Evolutionary conservation across 2,888 invertebrate species (phyloP), one percentile per base, ranked within the genome.

Genomic region (Apamea anceps): DNA sequence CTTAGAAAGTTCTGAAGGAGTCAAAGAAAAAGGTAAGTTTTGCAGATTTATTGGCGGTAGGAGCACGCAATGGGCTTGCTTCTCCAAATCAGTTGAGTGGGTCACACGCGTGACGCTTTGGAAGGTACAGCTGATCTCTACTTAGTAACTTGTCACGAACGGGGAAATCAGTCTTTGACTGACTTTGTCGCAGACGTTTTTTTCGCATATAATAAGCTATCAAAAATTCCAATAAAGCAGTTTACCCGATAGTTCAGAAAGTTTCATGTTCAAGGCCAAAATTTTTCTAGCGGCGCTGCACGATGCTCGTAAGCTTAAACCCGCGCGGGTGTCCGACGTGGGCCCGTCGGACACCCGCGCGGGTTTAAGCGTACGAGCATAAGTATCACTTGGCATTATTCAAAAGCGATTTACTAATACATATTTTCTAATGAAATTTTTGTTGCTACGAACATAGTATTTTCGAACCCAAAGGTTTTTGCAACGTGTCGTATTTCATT

Each of bases 1-100:
- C 7, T 97, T 97, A 89, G 98, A 98, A 91, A 97, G 97, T 87
- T 97, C 94, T 81, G 97, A 96, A 92, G 96, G 96, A 13, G 86
- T 90, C 3, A 96, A 94, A 85, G 83, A 90, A 42, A 94, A 94
- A 94, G 96, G 97, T 96, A 88, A 68, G 28, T 68, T 71, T n/a
- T 37, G 42, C 12, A 80, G 12, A 60, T n/a, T 51, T 37, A 15
- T n/a, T n/a, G 48, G 13, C 13, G 48, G 12, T 48, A 15, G 48
- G 15, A 42, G 42, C 7, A 42, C 42, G 13, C 13, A 4, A 2
- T 48, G 48, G 15, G 5, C 48, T 15, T 48, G 10, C 45, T 45
- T 45, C 45, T 45, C 45, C 45, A 45, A 42, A 42, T 42, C 42
- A 42, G 42, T 42, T 42, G 42, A 42, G 0, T n/a, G 6, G 37